Conservation (phyloP, 2,888 invertebrate genomes). For the Clusia tigrina region DNA sequence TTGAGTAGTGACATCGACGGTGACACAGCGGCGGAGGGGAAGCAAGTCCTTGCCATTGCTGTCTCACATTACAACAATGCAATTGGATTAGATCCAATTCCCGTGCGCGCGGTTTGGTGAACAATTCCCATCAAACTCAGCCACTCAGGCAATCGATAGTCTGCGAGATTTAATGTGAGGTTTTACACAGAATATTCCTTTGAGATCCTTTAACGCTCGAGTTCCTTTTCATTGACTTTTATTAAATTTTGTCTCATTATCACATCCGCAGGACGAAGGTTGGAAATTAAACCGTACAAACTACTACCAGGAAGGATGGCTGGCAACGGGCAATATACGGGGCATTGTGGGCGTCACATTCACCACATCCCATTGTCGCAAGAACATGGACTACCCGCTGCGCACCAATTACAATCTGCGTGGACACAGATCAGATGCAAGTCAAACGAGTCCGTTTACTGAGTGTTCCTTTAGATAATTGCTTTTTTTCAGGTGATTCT, state of each 20-base stretch:
- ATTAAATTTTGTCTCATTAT: too few relatives aligned
- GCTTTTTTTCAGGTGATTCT: constrained; percentile 76
- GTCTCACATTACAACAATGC: too few relatives aligned
- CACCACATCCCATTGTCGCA: constrained; percentile 91
- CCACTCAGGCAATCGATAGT: too few relatives aligned
- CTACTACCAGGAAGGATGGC: constrained; percentile 98
- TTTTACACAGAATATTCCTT: too few relatives aligned
- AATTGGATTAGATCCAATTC: too few relatives aligned
- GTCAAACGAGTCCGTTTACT: constrained; percentile 48
- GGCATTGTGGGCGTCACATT: constrained; percentile 96
- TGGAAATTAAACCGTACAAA: constrained; percentile 95
- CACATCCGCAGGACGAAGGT: constrained; percentile 79
- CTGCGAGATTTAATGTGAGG: too few relatives aligned
- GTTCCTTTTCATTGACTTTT: background rate
- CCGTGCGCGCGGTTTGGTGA: too few relatives aligned
- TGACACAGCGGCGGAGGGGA: too few relatives aligned
- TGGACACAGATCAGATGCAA: constrained; percentile 94
- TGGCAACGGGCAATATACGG: constrained; percentile 92
- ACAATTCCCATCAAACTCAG: too few relatives aligned
- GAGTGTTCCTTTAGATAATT: constrained; percentile 2
- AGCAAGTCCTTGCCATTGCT: too few relatives aligned
- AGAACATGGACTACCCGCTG: constrained; percentile 84
- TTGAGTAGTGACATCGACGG: too few relatives aligned
- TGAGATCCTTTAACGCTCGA: too few relatives aligned
- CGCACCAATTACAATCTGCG: constrained; percentile 96